Evolutionary conservation across 2,113 vertebrate species (phyloP).

Genomic region (Pipra filicauda): DNA sequence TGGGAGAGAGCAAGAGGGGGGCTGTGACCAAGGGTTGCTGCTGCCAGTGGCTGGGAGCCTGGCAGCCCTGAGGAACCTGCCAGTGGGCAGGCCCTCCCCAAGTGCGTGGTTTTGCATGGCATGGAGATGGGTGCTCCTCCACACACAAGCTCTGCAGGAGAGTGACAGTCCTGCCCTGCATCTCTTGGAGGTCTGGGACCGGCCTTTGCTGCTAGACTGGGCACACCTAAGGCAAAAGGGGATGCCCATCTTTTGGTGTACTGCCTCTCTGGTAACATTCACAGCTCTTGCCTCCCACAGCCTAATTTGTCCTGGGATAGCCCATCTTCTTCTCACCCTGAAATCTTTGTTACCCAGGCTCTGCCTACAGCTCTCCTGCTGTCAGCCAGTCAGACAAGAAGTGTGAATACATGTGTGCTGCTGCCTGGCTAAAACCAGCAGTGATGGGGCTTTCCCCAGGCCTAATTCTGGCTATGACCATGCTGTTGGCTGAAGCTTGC

Average conservation of each 20-base stretch:
- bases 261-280: background rate
- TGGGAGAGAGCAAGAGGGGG: slow-evolving; percentile 23
- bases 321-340: background rate
- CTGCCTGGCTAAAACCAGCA: background rate
- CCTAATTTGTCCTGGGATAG: background rate
- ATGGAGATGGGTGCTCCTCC: background rate
- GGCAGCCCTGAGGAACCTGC: background rate
- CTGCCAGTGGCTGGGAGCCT: accelerated
- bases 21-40: background rate
- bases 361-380: background rate
- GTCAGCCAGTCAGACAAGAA: background rate
- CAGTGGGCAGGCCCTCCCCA: background rate
- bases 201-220: background rate
- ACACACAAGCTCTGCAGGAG: accelerated
- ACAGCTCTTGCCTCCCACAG: background rate
- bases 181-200: background rate
- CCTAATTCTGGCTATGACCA: background rate
- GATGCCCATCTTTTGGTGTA: background rate
- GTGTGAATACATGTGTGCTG: background rate
- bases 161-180: background rate
- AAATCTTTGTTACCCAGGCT: too few species aligned
- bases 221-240: background rate
- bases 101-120: background rate
- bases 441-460: background rate
- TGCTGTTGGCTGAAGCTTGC: background rate